Evolutionary conservation across 2,888 invertebrate genomes (phyloP).

Genomic region (Mesopsocus fuscifrons): DNA sequence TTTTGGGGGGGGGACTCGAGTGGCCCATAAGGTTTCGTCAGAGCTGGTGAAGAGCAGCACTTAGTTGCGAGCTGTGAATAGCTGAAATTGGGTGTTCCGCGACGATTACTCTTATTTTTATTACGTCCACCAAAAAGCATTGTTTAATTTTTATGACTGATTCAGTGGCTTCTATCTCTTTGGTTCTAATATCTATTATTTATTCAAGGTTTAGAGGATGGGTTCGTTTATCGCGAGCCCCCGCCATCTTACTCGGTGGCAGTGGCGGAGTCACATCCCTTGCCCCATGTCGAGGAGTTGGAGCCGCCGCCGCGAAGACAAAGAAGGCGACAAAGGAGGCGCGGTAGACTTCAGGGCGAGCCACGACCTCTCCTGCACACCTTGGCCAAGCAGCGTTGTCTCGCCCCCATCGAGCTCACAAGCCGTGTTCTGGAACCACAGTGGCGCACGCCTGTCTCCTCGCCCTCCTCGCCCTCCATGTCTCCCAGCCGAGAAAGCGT

Average conservation of each 20-base stretch:
- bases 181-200: no score
- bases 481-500: slow-evolving; percentile 19
- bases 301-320: neutral
- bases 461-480: slow-evolving; percentile 13
- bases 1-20: no score
- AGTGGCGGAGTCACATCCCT: slow-evolving; percentile 19
- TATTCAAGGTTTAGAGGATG: slow-evolving; percentile 17
- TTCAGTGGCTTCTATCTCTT: no score
- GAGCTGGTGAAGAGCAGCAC: no score
- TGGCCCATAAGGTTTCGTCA: no score
- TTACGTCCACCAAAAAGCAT: no score
- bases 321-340: neutral
- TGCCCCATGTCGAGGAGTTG: neutral
- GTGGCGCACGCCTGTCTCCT: slow-evolving; percentile 3
- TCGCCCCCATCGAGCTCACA: neutral
- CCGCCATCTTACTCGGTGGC: slow-evolving; percentile 30
- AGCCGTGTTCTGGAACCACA: neutral
- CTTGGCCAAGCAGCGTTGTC: neutral
- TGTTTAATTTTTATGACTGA: no score
- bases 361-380: neutral
- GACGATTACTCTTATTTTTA: no score
- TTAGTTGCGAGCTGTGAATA: no score
- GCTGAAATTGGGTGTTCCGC: no score
- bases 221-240: slow-evolving; percentile 24
- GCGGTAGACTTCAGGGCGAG: neutral